These are phyloP conservation scores for Sebastiscus albofasciatus DNA, from an alignment of 2,797 vertebrate species.

Conservation along the genomic window DNA sequence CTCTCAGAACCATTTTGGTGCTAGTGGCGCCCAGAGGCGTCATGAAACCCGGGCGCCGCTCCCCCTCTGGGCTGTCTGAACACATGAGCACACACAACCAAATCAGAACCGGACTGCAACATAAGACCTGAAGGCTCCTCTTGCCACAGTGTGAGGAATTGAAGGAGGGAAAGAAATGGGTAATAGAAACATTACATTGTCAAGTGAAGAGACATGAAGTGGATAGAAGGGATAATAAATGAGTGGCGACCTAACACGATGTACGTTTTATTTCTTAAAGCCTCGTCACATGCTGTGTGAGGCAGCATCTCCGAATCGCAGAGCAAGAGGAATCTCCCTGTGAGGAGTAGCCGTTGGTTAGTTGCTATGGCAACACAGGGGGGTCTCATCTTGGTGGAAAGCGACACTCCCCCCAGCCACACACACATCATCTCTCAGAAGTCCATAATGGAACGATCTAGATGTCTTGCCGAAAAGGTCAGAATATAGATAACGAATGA, in stretches of 20 bases:
- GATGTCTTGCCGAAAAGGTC: neutral
- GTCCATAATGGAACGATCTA: neutral
- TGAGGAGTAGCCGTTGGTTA: neutral
- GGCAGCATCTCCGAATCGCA: neutral
- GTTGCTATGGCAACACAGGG: slow-evolving; percentile 46
- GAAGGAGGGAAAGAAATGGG: neutral
- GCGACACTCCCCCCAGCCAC: neutral
- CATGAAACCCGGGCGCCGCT: slow-evolving; percentile 89
- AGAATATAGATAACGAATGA: neutral
- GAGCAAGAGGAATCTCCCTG: neutral
- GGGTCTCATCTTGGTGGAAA: neutral
- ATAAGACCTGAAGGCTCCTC: neutral
- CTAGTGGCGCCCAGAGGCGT: slow-evolving; percentile 87
- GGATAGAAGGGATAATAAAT: slow-evolving; percentile 2
- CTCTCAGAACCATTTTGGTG: slow-evolving; percentile 90
- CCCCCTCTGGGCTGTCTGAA: slow-evolving; percentile 87
- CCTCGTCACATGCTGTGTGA: neutral
- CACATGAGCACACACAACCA: slow-evolving; percentile 20
- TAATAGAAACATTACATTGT: neutral
- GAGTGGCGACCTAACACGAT: neutral
- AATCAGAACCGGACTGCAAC: slow-evolving; percentile 7
- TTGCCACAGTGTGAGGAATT: neutral
- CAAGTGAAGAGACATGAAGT: neutral
- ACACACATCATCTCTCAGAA: neutral
- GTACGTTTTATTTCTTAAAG: neutral